phyloP scores from a whole-genome alignment of 2,797 vertebrate species.

The Echeneis naucrates region DNA sequence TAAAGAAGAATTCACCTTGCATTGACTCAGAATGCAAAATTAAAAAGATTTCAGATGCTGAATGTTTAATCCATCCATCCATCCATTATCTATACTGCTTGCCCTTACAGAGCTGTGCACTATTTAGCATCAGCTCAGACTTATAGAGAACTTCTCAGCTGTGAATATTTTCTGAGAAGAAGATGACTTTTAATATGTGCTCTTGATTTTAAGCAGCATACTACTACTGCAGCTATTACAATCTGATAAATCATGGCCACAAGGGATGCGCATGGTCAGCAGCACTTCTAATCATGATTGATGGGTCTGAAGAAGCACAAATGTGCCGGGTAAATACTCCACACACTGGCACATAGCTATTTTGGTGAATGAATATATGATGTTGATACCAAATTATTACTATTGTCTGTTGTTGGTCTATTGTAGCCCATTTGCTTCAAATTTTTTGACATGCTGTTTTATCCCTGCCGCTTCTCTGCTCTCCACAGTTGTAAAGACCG shows the following conservation, averaged over 20 bases:
- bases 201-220: no score
- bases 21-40: slow-evolving; percentile 16
- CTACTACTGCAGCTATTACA: neutral
- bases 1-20: neutral
- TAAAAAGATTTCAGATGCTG: neutral
- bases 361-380: neutral
- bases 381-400: neutral
- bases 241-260: neutral
- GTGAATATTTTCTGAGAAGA: slow-evolving; percentile 12
- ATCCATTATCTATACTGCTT: neutral
- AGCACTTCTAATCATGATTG: neutral
- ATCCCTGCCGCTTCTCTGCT: neutral
- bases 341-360: neutral
- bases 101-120: slow-evolving; percentile 28
- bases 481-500: neutral
- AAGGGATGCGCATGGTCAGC: neutral
- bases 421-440: no score
- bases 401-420: no score
- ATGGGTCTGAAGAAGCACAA: neutral
- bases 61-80: neutral
- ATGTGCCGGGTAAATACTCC: neutral
- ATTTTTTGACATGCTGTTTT: neutral
- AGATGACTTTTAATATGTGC: no score
- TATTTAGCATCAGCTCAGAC: slow-evolving; percentile 2
- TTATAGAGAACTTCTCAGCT: neutral